These are phyloP conservation scores for Chascanopsetta lugubris DNA, from an alignment of 2,113 vertebrate species.

Conservation along the genomic window DNA sequence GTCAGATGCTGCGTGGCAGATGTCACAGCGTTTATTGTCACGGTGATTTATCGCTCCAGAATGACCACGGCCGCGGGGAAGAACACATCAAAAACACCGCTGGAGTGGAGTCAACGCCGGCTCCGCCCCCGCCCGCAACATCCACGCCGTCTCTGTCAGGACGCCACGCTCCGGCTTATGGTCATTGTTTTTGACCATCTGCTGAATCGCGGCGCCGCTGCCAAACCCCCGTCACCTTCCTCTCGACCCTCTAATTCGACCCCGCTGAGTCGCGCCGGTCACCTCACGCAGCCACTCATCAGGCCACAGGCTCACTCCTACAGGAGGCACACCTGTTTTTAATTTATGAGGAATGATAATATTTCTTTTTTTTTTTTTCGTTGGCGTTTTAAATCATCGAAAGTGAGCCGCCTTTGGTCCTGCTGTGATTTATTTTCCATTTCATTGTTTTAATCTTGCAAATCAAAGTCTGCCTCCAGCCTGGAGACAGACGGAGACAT, in stretches of 20 bases:
- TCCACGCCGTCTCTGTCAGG: slow-evolving; percentile 61
- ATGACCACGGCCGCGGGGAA: slow-evolving; percentile 67
- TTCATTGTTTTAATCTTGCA: neutral
- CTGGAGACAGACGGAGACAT: too few species aligned
- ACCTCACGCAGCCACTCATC: slow-evolving; percentile 13
- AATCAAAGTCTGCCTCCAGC: neutral
- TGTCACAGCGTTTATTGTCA: slow-evolving; percentile 77
- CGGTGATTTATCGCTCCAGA: slow-evolving; percentile 73
- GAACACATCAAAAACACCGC: slow-evolving; percentile 64
- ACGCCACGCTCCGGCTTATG: slow-evolving; percentile 64
- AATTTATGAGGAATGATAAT: neutral
- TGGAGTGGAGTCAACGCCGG: slow-evolving; percentile 39
- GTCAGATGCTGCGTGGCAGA: slow-evolving; percentile 77
- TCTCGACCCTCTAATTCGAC: slow-evolving; percentile 56
- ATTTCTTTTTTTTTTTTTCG: neutral
- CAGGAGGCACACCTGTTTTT: neutral
- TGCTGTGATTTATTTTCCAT: neutral
- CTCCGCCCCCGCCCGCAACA: slow-evolving; percentile 67
- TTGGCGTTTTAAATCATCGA: neutral
- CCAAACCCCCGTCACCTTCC: slow-evolving; percentile 62
- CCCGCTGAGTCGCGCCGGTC: slow-evolving; percentile 34
- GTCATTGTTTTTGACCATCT: slow-evolving; percentile 78
- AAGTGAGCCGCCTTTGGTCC: neutral
- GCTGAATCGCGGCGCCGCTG: slow-evolving; percentile 49
- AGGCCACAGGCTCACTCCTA: neutral